Evolutionary conservation across 2,888 invertebrate genomes (phyloP).

Genomic region (Morpho achilles): DNA sequence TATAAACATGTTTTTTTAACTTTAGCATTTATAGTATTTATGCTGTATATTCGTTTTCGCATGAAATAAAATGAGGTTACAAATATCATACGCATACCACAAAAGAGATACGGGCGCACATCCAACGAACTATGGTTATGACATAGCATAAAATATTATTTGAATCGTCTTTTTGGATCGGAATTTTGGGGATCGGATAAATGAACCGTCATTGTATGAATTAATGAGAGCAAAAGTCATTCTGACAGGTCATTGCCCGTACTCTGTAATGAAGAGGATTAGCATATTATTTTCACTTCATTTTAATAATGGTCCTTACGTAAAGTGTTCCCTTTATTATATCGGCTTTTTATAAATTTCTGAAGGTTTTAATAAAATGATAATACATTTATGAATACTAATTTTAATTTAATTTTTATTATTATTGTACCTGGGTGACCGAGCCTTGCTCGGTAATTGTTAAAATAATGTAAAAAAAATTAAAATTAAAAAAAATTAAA

Average conservation of each 20-base stretch:
- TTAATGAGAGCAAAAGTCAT: constrained; percentile 18
- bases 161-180: constrained; percentile 15
- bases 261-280: constrained; percentile 11
- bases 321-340: constrained; percentile 1
- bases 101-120: neutral
- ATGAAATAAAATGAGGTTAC: no score
- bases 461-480: no score
- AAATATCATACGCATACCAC: no score
- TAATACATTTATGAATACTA: no score
- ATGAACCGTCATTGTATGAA: constrained; percentile 18
- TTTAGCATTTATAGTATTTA: no score
- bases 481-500: no score
- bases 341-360: constrained; percentile 1
- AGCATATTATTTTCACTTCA: constrained; percentile 11
- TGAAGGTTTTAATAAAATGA: no score
- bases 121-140: constrained; percentile 20
- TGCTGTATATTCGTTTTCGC: no score
- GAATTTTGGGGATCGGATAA: constrained; percentile 13
- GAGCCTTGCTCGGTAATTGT: no score
- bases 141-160: constrained; percentile 22
- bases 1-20: no score
- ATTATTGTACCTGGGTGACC: no score
- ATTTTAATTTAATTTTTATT: no score
- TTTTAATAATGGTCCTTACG: constrained; percentile 11
- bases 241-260: constrained; percentile 15